These are phyloP conservation scores for Anabas testudineus DNA, from an alignment of 2,797 vertebrate genomes.

Conservation along the genomic window DNA sequence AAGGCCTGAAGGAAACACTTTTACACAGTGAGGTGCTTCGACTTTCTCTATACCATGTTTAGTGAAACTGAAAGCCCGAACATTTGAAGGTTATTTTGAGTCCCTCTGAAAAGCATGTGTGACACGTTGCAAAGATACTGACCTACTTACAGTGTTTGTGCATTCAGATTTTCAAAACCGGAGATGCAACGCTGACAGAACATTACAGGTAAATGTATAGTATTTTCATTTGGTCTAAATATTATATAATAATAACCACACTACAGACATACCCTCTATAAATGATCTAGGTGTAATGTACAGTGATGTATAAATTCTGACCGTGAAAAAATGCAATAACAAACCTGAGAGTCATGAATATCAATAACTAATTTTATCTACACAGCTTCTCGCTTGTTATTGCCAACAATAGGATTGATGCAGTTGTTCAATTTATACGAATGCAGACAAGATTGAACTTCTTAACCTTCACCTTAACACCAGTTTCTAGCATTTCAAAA, in stretches of 20 bases:
- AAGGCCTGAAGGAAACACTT: background rate
- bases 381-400: background rate
- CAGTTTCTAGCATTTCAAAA: constrained; percentile 17
- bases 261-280: too few species aligned
- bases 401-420: background rate
- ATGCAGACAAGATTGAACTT: background rate
- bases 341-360: background rate
- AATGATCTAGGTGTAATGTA: too few species aligned
- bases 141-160: constrained; percentile 31
- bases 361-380: background rate
- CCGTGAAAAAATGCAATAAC: too few species aligned
- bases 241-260: background rate
- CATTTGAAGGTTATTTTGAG: constrained; percentile 31
- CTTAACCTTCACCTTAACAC: constrained; percentile 14
- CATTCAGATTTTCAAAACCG: constrained; percentile 12
- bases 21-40: background rate
- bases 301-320: too few species aligned
- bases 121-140: constrained; percentile 5
- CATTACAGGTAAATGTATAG: background rate
- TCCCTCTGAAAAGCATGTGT: background rate
- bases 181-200: constrained; percentile 5
- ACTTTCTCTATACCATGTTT: background rate
- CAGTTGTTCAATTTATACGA: constrained; percentile 1
- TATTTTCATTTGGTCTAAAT: constrained; percentile 1
- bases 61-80: constrained; percentile 10